These are phyloP conservation scores for Deilephila elpenor DNA, from an alignment of 2,888 invertebrate species.

Conservation along the genomic window DNA sequence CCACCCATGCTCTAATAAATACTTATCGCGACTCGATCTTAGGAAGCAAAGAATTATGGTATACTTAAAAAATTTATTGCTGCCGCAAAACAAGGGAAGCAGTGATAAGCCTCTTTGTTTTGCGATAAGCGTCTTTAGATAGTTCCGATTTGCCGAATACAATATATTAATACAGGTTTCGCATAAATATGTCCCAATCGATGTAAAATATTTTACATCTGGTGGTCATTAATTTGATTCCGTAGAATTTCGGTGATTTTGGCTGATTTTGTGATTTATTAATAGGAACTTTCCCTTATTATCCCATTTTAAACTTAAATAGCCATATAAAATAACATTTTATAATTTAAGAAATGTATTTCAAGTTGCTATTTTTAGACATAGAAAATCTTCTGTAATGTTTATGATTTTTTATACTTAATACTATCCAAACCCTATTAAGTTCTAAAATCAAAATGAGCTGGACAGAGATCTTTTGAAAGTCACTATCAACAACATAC, in stretches of 20 bases:
- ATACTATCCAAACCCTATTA: no score
- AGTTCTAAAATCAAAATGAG: not conserved
- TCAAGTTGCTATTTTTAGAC: no score
- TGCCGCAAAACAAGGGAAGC: constrained; percentile 72
- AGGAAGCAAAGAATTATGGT: constrained; percentile 79
- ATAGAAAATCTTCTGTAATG: no score
- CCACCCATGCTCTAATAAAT: constrained; percentile 78
- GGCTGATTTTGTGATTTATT: not conserved
- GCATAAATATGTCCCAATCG: constrained; percentile 18
- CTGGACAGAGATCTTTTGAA: not conserved
- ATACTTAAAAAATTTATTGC: constrained; percentile 82
- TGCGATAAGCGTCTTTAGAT: constrained; percentile 67
- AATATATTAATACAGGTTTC: constrained; percentile 29
- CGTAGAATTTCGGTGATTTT: not conserved
- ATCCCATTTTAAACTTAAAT: no score
- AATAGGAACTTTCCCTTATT: no score
- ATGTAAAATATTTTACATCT: constrained; percentile 1
- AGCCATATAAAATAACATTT: no score
- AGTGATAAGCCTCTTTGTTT: constrained; percentile 74
- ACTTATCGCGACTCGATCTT: constrained; percentile 74
- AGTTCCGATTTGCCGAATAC: constrained; percentile 59
- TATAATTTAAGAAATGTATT: no score
- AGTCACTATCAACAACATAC: no score
- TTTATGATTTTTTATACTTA: no score
- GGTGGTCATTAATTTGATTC: not conserved